Percentiles rank a stretch among this genome's conserved stretches.
phyloP scores from a whole-genome alignment of 2,888 invertebrate genomes.

The Acronicta alni region DNA sequence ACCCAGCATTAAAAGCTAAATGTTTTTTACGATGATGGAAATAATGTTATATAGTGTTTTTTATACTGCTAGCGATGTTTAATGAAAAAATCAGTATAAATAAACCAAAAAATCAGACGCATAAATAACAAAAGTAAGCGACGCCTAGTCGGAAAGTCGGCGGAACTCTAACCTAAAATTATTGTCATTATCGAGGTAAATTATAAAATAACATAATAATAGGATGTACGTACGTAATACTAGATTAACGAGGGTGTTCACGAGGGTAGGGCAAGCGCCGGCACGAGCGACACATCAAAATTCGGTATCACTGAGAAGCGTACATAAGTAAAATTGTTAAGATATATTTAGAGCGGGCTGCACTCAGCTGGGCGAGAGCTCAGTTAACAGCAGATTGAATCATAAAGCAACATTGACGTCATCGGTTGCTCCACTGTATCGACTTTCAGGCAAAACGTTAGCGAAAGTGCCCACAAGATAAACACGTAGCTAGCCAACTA shows the following conservation, averaged over 20 bases:
- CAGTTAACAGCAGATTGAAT: slow-evolving; percentile 82
- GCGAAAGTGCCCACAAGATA: slow-evolving; percentile 68
- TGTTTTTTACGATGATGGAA: not conserved
- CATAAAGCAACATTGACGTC: slow-evolving; percentile 87
- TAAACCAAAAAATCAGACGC: too few species aligned
- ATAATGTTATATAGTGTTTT: too few species aligned
- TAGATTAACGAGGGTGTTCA: slow-evolving; percentile 5
- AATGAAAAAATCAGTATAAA: too few species aligned
- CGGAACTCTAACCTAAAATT: too few species aligned
- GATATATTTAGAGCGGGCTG: slow-evolving; percentile 84
- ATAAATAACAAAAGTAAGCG: too few species aligned
- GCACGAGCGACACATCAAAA: slow-evolving; percentile 28
- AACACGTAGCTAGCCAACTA: slow-evolving; percentile 58
- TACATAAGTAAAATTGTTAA: slow-evolving; percentile 77
- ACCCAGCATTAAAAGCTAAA: not conserved
- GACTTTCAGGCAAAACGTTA: slow-evolving; percentile 68
- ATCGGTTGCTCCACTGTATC: slow-evolving; percentile 72
- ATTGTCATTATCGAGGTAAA: not conserved
- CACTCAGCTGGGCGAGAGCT: slow-evolving; percentile 83
- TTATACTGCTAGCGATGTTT: too few species aligned
- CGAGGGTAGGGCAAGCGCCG: slow-evolving; percentile 23
- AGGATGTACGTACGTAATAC: too few species aligned
- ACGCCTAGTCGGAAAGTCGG: too few species aligned
- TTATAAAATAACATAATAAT: not conserved
- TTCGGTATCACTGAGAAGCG: slow-evolving; percentile 58